phyloP scores from a whole-genome alignment of 2,113 vertebrate species.

The Trichomycterus rosablanca region DNA sequence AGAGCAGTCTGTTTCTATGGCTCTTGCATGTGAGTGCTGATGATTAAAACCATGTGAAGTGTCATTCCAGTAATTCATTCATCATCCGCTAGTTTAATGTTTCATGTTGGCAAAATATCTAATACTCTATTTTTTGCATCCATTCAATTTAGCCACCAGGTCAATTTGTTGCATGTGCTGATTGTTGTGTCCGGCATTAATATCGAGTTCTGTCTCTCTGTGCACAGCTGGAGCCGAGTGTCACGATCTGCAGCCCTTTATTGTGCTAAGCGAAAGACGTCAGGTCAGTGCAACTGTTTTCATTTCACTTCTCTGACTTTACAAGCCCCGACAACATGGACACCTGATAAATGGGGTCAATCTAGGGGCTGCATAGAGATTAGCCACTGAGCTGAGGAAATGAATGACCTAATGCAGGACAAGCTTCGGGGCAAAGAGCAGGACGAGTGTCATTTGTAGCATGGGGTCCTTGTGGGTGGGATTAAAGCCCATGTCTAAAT shows the following conservation, averaged over 20 bases:
- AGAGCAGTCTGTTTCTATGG: not conserved
- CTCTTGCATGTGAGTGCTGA: not conserved
- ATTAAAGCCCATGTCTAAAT: conserved; percentile 7
- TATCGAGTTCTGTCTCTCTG: conserved; percentile 23
- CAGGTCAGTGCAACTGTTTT: conserved; percentile 39
- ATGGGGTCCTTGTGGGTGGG: not conserved
- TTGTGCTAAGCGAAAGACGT: conserved; percentile 25
- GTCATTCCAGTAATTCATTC: too few relatives aligned
- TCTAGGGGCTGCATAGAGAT: conserved; percentile 30
- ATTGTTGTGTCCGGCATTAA: conserved; percentile 25
- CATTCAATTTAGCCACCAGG: conserved; percentile 5
- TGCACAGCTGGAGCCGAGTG: conserved; percentile 28
- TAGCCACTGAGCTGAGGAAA: conserved; percentile 24
- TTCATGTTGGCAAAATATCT: too few relatives aligned
- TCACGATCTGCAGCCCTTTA: conserved; percentile 15
- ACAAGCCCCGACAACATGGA: conserved; percentile 25
- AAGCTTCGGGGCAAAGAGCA: conserved; percentile 9
- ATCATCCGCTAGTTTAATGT: too few relatives aligned
- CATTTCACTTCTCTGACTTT: not conserved
- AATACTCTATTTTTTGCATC: not conserved
- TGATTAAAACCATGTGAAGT: not conserved
- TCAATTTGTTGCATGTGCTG: conserved; percentile 35
- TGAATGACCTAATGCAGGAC: conserved; percentile 20
- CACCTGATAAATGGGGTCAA: conserved; percentile 41
- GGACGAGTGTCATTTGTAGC: conserved; percentile 5